Conservation (phyloP, 2,797 vertebrate species). For the Anguilla pacifica region DNA sequence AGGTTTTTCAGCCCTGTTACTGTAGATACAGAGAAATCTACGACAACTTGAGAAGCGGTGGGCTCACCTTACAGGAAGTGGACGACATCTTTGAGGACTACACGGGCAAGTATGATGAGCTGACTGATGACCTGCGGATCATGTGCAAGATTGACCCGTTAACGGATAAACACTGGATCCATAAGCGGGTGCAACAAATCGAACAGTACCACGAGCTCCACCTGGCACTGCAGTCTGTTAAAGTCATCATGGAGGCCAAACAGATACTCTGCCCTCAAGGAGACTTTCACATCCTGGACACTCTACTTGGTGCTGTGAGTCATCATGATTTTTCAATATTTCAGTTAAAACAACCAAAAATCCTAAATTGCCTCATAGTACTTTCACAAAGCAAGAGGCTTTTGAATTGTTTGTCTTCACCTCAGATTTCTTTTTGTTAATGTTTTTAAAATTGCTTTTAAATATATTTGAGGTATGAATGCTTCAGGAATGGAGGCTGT, state of each 20-base stretch:
- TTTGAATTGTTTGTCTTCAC: background rate
- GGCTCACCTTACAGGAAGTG: conserved; percentile 74
- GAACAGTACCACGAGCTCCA: conserved; percentile 87
- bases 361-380: too few species aligned
- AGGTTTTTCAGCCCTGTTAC: conserved; percentile 69
- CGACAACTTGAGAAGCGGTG: conserved; percentile 68
- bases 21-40: conserved; percentile 63
- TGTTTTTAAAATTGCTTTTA: too few species aligned
- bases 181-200: conserved; percentile 78
- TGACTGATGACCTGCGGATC: conserved; percentile 69
- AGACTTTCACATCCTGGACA: conserved; percentile 80
- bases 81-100: conserved; percentile 74
- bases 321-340: background rate
- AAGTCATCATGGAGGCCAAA: conserved; percentile 77
- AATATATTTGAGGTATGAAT: too few species aligned
- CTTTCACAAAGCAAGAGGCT: too few species aligned
- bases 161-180: conserved; percentile 71
- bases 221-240: conserved; percentile 77
- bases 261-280: conserved; percentile 78
- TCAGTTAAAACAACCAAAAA: background rate
- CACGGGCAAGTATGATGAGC: conserved; percentile 67
- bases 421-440: too few species aligned
- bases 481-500: background rate
- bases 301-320: conserved; percentile 79
- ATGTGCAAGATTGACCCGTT: conserved; percentile 64